phyloP scores from a whole-genome alignment of 2,797 vertebrate species.

The Lutjanus argentimaculatus region DNA sequence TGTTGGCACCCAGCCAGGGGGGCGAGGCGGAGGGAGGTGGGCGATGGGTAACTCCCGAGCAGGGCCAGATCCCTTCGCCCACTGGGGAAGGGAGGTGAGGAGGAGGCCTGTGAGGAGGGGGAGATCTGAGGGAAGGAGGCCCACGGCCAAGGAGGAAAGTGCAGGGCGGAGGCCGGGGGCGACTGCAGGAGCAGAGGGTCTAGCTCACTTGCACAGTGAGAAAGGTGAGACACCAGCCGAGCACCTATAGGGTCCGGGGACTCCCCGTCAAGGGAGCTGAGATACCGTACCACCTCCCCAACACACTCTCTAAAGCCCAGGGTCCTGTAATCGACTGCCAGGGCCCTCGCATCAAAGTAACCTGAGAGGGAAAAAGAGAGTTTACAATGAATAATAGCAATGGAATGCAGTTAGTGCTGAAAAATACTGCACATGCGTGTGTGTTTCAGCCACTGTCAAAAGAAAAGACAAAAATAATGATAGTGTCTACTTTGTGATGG shows the following conservation, averaged over 20 bases:
- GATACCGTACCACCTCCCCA: slow-evolving; percentile 94
- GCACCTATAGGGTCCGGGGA: slow-evolving; percentile 90
- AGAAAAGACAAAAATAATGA: neutral
- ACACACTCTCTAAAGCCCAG: slow-evolving; percentile 96
- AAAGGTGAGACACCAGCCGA: slow-evolving; percentile 95
- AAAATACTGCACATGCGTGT: neutral
- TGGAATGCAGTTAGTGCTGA: slow-evolving; percentile 21
- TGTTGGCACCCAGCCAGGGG: slow-evolving; percentile 84
- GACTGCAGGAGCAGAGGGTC: slow-evolving; percentile 89
- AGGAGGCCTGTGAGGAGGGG: slow-evolving; percentile 70
- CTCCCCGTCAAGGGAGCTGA: slow-evolving; percentile 91
- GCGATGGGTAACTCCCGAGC: slow-evolving; percentile 87
- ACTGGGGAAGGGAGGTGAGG: slow-evolving; percentile 77
- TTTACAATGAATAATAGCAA: neutral
- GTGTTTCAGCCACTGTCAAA: neutral
- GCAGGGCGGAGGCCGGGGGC: slow-evolving; percentile 82
- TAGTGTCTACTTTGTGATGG: neutral
- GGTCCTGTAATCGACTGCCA: slow-evolving; percentile 95
- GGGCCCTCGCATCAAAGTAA: slow-evolving; percentile 92
- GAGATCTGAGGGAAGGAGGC: slow-evolving; percentile 88
- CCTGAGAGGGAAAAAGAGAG: slow-evolving; percentile 79
- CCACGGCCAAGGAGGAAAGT: slow-evolving; percentile 91
- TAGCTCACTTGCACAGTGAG: slow-evolving; percentile 93
- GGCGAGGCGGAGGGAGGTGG: slow-evolving; percentile 80
- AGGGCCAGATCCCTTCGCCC: slow-evolving; percentile 86